Evolutionary conservation across 2,888 invertebrate species (phyloP).

Genomic region (Crocallis elinguaria): DNA sequence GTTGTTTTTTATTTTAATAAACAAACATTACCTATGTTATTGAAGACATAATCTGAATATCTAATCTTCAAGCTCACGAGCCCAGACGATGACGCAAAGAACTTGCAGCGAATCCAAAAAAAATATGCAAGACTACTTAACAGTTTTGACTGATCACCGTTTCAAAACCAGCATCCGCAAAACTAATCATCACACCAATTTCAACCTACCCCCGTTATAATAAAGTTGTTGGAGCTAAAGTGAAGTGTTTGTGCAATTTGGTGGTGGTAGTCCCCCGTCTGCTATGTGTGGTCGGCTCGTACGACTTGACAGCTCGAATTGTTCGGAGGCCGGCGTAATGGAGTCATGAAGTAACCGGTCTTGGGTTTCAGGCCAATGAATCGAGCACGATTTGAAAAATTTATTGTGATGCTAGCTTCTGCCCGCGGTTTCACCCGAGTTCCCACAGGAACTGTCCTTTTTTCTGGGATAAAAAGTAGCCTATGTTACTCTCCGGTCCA

Average conservation of each 20-base stretch:
- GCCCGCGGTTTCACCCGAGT: too few species aligned
- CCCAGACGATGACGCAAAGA: constrained; percentile 76
- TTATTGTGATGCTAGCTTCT: constrained; percentile 24
- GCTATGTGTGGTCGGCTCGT: constrained; percentile 23
- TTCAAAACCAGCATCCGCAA: constrained; percentile 22
- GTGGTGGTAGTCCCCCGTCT: constrained; percentile 23
- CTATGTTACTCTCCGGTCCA: too few species aligned
- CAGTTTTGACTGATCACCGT: constrained; percentile 60
- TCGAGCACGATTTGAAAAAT: constrained; percentile 23
- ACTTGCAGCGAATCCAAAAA: constrained; percentile 52
- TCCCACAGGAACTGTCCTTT: too few species aligned
- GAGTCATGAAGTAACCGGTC: constrained; percentile 46
- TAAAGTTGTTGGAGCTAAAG: constrained; percentile 12
- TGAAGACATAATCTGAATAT: constrained; percentile 11
- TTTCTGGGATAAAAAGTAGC: too few species aligned
- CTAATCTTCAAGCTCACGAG: constrained; percentile 44
- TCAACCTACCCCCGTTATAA: constrained; percentile 13
- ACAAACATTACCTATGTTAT: constrained; percentile 12
- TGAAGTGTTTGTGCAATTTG: not conserved
- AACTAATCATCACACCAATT: constrained; percentile 27
- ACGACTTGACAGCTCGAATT: constrained; percentile 38
- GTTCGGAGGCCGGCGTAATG: constrained; percentile 45
- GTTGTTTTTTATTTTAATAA: too few species aligned
- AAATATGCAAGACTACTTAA: constrained; percentile 43
- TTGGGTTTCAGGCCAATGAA: constrained; percentile 20